These are phyloP conservation scores for Echinops telfairi DNA, from an alignment of 2,113 vertebrate genomes.

Conservation along the genomic window DNA sequence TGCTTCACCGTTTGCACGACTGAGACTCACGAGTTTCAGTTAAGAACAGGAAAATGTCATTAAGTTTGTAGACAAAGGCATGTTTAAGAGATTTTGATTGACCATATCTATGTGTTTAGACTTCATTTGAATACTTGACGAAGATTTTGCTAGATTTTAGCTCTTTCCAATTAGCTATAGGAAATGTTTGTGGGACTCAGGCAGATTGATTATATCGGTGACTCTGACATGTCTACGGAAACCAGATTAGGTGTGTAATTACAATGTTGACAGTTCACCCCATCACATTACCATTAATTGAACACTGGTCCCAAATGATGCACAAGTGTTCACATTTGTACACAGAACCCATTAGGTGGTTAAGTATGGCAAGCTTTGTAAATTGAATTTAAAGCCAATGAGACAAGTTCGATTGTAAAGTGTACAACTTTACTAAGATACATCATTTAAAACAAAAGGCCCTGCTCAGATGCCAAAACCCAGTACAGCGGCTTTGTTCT, in stretches of 20 bases:
- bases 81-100: conserved; percentile 20
- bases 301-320: background rate
- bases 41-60: background rate
- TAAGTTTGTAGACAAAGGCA: background rate
- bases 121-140: conserved; percentile 10
- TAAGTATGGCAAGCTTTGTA: conserved; percentile 7
- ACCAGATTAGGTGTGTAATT: background rate
- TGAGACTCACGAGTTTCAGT: background rate
- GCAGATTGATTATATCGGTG: background rate
- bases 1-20: background rate
- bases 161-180: conserved; percentile 30
- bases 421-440: conserved; percentile 32
- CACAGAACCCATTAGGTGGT: conserved; percentile 10
- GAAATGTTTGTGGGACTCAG: conserved; percentile 15
- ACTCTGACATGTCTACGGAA: conserved; percentile 8
- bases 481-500: background rate
- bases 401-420: conserved; percentile 30
- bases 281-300: background rate
- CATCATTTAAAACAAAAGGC: background rate
- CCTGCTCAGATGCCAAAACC: background rate
- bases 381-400: conserved; percentile 17
- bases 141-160: conserved; percentile 28
- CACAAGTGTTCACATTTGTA: background rate
- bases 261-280: background rate
- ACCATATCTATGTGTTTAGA: conserved; percentile 41